Evolutionary conservation across 2,113 vertebrate species (phyloP).

Genomic region (Leptodactylus fuscus): DNA sequence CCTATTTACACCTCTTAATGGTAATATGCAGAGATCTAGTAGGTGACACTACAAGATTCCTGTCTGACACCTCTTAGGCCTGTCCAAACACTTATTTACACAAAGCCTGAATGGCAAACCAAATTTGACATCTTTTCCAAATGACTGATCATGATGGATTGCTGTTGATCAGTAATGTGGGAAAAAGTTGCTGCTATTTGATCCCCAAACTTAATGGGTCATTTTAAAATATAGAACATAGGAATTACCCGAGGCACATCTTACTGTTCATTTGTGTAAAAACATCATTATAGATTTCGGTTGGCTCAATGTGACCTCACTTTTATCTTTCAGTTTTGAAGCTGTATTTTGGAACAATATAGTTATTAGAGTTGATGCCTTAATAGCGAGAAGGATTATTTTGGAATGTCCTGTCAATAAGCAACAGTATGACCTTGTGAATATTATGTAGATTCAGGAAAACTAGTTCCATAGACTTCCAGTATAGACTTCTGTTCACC

Average conservation of each 20-base stretch:
- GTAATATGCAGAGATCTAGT: constrained; percentile 30
- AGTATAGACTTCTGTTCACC: no score
- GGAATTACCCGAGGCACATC: constrained; percentile 30
- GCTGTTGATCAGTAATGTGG: constrained; percentile 44
- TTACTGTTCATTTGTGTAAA: constrained; percentile 21
- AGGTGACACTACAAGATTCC: constrained; percentile 41
- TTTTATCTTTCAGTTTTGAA: constrained; percentile 2
- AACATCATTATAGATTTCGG: constrained; percentile 19
- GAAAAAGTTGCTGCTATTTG: constrained; percentile 43
- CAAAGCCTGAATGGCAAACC: constrained; percentile 49
- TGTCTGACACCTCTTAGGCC: constrained; percentile 41
- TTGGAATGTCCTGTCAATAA: constrained; percentile 16
- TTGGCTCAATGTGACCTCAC: constrained; percentile 25
- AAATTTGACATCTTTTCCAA: constrained; percentile 50
- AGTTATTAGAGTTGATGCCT: constrained; percentile 32
- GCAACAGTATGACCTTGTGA: not conserved
- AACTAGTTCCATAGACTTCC: no score
- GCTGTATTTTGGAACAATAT: constrained; percentile 24
- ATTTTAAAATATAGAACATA: constrained; percentile 42
- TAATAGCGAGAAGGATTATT: constrained; percentile 25
- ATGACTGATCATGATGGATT: constrained; percentile 58
- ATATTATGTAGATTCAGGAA: not conserved
- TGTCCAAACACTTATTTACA: constrained; percentile 52
- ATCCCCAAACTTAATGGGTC: constrained; percentile 31
- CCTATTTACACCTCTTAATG: constrained; percentile 21